Base-by-base conservation (phyloP, 2,888 invertebrate species). In the Ethmia dodecea region DNA sequence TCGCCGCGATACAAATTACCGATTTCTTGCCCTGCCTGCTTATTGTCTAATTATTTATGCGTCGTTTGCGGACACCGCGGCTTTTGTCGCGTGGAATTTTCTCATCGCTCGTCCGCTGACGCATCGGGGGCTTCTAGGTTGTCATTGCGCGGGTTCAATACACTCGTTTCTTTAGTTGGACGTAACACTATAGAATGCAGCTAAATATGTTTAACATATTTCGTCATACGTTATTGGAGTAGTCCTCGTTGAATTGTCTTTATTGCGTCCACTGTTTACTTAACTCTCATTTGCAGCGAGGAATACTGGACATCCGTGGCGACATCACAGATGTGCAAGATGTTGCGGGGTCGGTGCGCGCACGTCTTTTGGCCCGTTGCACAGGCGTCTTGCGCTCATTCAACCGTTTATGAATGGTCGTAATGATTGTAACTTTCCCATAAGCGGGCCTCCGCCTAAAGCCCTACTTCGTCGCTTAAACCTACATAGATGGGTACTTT, bases 1-100 rank as follows among this genome's bases (percentile, higher is more conserved):
- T 74, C 63, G 71, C 56, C 68, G 67, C 76, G 72, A 84, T 80
- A 81, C 79, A 80, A 78, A 78, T 84, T 79, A 78, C 80, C 71
- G 80, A 81, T 81, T 80, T 80, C 83, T 83, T 78, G 77, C 72
- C 76, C 68, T 76, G 77, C 74, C 72, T 75, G 77, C 74, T 79
- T 84, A 78, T 79, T 81, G 83, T 79, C 80, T 86, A 83, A 84
- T 84, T 83, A 80, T 84, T 80, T 79, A 79, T 78, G 78, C 76
- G 70, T 71, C 69, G 75, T 73, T 74, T 71, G 73, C 69, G 73
- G 72, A 69, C 72, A 70, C 64, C 56, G 62, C 61, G 62, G 56
- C 64, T 66, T 66, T 72, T 68, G 76, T 75, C 70, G 67, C 62
- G 57, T 72, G 74, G 75, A 77, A 73, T 72, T 73, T 73, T 78